Evolutionary conservation across 2,888 invertebrate genomes (phyloP).

Genomic region (Steinernema hermaphroditum): DNA sequence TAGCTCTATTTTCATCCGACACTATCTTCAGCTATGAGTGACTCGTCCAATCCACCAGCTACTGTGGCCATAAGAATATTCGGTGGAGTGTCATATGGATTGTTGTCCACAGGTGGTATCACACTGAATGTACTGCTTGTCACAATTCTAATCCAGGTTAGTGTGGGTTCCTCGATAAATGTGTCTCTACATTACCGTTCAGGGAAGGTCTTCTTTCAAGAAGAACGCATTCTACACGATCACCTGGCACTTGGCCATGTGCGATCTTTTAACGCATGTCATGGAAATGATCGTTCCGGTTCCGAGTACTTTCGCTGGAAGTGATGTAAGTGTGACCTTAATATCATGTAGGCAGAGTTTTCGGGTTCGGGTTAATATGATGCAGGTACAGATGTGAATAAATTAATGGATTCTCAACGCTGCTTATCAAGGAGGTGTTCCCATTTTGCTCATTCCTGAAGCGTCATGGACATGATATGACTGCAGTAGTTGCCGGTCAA

Average conservation of each 20-base stretch:
- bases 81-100: constrained; percentile 32
- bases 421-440: neutral
- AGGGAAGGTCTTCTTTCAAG: constrained; percentile 7
- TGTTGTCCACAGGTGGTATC: constrained; percentile 29
- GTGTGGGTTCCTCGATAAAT: neutral
- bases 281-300: constrained; percentile 40
- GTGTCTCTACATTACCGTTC: neutral
- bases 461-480: too few species aligned
- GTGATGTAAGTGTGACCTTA: constrained; percentile 32
- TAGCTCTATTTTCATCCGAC: too few species aligned
- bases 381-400: neutral
- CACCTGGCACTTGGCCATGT: constrained; percentile 40
- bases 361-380: neutral
- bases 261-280: constrained; percentile 36
- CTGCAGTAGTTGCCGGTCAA: too few species aligned
- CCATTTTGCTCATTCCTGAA: too few species aligned
- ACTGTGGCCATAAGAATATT: constrained; percentile 20
- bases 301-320: constrained; percentile 38
- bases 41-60: neutral
- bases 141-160: constrained; percentile 30
- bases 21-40: neutral
- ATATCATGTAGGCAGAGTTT: neutral
- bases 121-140: constrained; percentile 34
- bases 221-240: constrained; percentile 37
- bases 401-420: neutral